These are phyloP conservation scores for Festucalex cinctus DNA, from an alignment of 2,113 vertebrate genomes.

Conservation along the genomic window DNA sequence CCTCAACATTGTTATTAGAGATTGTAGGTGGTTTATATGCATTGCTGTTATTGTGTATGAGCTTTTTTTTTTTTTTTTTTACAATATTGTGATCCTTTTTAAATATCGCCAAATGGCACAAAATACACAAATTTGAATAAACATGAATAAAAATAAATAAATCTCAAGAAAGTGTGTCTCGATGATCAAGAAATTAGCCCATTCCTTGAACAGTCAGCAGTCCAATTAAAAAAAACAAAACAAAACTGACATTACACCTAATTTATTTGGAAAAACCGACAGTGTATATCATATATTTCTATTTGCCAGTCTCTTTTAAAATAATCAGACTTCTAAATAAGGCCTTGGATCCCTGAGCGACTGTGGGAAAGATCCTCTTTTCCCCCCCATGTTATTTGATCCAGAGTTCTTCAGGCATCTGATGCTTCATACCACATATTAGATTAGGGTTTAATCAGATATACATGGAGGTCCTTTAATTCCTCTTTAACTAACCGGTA, in stretches of 20 bases:
- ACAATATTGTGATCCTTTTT: too few species aligned
- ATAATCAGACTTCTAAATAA: conserved; percentile 21
- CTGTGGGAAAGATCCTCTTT: conserved; percentile 13
- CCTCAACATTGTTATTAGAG: too few species aligned
- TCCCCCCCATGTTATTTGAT: conserved; percentile 27
- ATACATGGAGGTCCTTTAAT: conserved; percentile 24
- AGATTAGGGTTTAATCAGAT: conserved; percentile 33
- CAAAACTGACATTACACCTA: too few species aligned
- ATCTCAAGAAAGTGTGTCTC: too few species aligned
- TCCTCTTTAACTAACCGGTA: conserved; percentile 29
- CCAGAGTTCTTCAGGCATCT: conserved; percentile 13
- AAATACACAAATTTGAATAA: not conserved
- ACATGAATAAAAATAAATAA: too few species aligned
- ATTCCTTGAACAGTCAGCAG: too few species aligned
- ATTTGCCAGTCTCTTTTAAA: conserved; percentile 13
- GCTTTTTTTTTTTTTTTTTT: too few species aligned
- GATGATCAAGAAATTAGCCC: too few species aligned
- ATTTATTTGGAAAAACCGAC: too few species aligned
- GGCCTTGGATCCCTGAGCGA: conserved; percentile 5
- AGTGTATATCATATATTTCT: not conserved
- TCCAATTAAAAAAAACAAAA: too few species aligned
- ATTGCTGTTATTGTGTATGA: too few species aligned
- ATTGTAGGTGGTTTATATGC: too few species aligned
- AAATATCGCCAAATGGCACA: not conserved
- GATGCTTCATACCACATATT: conserved; percentile 23